phyloP scores from a whole-genome alignment of 2,113 vertebrate species.

The Pipa parva region DNA sequence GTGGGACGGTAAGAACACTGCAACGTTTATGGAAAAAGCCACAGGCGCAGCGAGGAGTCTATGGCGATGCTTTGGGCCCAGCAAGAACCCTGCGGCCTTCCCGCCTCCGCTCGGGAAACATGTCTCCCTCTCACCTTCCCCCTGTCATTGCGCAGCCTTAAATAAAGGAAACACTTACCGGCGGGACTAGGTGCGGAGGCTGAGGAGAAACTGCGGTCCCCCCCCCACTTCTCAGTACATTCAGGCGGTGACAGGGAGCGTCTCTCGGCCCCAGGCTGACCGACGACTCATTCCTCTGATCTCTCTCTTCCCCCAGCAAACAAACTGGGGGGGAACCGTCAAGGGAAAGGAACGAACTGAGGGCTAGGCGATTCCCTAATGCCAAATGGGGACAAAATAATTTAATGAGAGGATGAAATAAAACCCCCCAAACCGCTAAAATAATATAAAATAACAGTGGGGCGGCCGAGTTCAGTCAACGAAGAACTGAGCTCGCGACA shows the following conservation, averaged over 20 bases:
- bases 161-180: slow-evolving; percentile 14
- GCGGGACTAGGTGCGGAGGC: neutral
- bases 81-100: neutral
- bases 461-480: slow-evolving; percentile 7
- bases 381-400: neutral
- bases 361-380: too few species aligned
- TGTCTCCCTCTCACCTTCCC: neutral
- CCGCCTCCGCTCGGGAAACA: neutral
- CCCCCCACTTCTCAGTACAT: slow-evolving; percentile 9
- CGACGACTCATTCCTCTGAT: slow-evolving; percentile 27
- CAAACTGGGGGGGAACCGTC: neutral
- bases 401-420: neutral
- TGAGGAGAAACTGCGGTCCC: neutral
- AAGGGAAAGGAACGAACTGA: neutral
- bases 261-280: slow-evolving; percentile 18
- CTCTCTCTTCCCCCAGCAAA: slow-evolving; percentile 4
- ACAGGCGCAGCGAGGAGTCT: too few species aligned
- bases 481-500: slow-evolving; percentile 18
- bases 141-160: slow-evolving; percentile 9
- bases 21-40: too few species aligned
- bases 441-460: neutral
- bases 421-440: too few species aligned
- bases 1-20: too few species aligned
- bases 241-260: slow-evolving; percentile 29
- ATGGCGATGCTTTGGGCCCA: neutral